These are phyloP conservation scores for Sphyrna mokarran DNA, from an alignment of 2,113 vertebrate species.

Conservation along the genomic window DNA sequence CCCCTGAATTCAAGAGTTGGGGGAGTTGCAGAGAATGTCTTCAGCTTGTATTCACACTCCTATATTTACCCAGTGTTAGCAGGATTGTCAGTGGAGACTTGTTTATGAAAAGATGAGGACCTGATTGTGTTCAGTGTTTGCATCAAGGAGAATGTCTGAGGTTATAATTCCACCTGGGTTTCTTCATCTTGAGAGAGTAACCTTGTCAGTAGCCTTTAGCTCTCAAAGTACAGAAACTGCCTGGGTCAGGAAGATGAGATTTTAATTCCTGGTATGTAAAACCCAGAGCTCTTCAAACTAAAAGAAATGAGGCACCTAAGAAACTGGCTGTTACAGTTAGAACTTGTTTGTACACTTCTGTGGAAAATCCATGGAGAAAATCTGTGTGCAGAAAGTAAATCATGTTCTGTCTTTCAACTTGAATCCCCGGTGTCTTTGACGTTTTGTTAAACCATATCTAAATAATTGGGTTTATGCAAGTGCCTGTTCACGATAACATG, in stretches of 20 bases:
- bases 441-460: neutral
- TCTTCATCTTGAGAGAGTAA: neutral
- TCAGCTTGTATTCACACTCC: neutral
- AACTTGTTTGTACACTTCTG: neutral
- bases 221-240: neutral
- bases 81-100: neutral
- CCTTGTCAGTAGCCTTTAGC: neutral
- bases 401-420: neutral
- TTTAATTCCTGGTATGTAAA: neutral
- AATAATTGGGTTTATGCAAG: neutral
- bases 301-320: neutral
- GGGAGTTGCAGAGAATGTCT: neutral
- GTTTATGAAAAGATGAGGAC: neutral
- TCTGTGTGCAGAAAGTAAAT: neutral
- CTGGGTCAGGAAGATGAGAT: neutral
- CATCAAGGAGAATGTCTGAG: neutral
- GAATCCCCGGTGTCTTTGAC: neutral
- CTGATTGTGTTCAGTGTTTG: neutral
- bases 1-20: neutral
- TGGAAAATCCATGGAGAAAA: neutral
- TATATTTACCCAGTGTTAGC: neutral
- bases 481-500: neutral
- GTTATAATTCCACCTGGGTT: neutral
- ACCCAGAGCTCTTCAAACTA: neutral
- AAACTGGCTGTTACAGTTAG: neutral